These are phyloP conservation scores for Antennarius maculatus DNA, from an alignment of 2,797 vertebrate genomes.

Conservation along the genomic window DNA sequence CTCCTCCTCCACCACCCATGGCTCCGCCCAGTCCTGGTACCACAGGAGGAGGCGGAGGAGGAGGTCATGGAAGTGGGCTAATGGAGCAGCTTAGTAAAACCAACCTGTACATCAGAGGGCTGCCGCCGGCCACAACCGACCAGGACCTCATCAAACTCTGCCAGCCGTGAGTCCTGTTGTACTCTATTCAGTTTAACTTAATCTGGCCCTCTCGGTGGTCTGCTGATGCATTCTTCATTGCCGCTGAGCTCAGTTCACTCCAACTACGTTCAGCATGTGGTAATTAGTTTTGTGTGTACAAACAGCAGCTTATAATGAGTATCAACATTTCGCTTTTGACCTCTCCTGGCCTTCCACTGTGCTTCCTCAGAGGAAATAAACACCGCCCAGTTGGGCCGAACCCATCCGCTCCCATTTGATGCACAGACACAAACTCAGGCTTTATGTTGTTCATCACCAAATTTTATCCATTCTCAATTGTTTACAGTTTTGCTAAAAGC, in stretches of 20 bases:
- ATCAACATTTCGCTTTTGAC: conserved; percentile 70
- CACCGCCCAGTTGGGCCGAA: conserved; percentile 58
- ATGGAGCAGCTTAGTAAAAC: conserved; percentile 99
- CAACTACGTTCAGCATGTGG: conserved; percentile 36
- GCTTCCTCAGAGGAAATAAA: conserved; percentile 70
- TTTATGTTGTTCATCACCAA: not conserved
- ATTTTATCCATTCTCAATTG: not conserved
- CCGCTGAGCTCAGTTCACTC: conserved; percentile 32
- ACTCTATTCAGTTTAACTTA: not conserved
- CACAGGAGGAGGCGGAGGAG: conserved; percentile 86
- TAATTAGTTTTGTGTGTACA: conserved; percentile 62
- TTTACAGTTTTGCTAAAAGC: not conserved
- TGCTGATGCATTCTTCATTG: conserved; percentile 19
- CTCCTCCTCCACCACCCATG: conserved; percentile 95
- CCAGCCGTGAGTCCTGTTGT: conserved; percentile 90
- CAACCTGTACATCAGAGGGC: conserved; percentile 99
- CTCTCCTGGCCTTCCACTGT: conserved; percentile 47
- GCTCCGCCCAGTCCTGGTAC: conserved; percentile 98
- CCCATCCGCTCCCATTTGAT: conserved; percentile 59
- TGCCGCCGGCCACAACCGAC: conserved; percentile 97
- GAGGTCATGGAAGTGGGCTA: conserved; percentile 85
- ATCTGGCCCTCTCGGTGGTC: conserved; percentile 8
- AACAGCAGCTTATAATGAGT: conserved; percentile 59
- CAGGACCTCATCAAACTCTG: conserved; percentile 99
- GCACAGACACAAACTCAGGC: conserved; percentile 18